Percentiles rank a stretch among this genome's conserved stretches.
phyloP scores from a whole-genome alignment of 1,140 invertebrate genomes.

The Whitmania pigra region DNA sequence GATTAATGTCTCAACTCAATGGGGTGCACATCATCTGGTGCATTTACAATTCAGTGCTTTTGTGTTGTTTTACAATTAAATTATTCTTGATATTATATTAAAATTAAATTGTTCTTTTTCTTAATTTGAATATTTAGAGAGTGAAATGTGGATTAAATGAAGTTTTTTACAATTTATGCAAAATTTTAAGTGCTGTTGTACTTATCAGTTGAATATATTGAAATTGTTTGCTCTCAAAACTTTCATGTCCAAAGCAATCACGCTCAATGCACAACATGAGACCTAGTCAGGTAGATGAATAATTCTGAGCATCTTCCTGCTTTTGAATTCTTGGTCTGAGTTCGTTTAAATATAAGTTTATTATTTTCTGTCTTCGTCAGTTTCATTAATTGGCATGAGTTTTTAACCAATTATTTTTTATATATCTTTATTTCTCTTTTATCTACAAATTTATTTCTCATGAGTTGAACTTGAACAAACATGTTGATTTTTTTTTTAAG shows the following conservation, averaged over 20 bases:
- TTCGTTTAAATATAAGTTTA: background rate
- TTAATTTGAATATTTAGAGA: too few relatives aligned
- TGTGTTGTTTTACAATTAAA: too few relatives aligned
- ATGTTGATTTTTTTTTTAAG: background rate
- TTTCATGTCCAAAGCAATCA: slow-evolving; percentile 1
- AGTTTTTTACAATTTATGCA: too few relatives aligned
- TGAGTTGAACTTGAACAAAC: background rate
- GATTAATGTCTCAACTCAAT: too few relatives aligned
- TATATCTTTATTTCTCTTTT: background rate
- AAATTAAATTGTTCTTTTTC: too few relatives aligned
- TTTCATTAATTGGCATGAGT: background rate
- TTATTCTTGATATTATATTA: too few relatives aligned
- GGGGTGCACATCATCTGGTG: too few relatives aligned
- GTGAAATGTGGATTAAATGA: too few relatives aligned
- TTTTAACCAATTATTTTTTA: background rate
- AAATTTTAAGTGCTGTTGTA: too few relatives aligned
- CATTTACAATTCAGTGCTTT: too few relatives aligned
- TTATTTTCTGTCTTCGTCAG: background rate
- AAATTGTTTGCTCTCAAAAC: too few relatives aligned
- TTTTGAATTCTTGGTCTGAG: background rate
- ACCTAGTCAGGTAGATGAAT: background rate
- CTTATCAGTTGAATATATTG: too few relatives aligned
- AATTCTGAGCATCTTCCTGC: background rate
- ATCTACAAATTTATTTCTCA: background rate
- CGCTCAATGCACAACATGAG: slow-evolving; percentile 7